Conservation (phyloP, 2,888 invertebrate genomes). For the Nephrocerus scutellatus region DNA sequence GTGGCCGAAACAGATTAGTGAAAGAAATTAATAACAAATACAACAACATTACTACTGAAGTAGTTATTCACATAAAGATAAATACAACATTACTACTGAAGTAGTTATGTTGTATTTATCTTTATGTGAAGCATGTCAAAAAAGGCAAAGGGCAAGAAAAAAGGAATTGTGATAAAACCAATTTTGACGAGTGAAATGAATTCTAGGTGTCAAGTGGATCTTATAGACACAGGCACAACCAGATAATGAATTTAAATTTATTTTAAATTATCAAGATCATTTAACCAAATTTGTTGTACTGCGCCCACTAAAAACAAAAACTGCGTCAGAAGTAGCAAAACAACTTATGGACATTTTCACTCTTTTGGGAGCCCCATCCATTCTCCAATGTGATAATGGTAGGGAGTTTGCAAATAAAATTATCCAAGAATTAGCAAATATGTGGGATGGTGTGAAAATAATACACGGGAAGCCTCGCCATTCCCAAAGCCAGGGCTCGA, state of each 20-base stretch:
- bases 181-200: no score
- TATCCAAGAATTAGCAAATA: slow-evolving; percentile 12
- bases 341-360: slow-evolving; percentile 20
- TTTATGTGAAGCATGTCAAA: no score
- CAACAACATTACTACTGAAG: no score
- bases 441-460: slow-evolving; percentile 23
- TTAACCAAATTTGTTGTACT: slow-evolving; percentile 9
- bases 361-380: slow-evolving; percentile 20
- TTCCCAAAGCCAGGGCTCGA: slow-evolving; percentile 31
- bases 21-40: no score
- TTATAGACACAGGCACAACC: slow-evolving; percentile 7
- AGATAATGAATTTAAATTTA: slow-evolving; percentile 6
- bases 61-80: no score
- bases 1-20: no score
- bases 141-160: no score
- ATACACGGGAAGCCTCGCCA: slow-evolving; percentile 24
- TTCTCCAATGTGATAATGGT: slow-evolving; percentile 24
- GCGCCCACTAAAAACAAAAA: slow-evolving; percentile 5
- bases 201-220: slow-evolving; percentile 8
- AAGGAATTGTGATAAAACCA: no score
- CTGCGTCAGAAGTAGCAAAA: neutral
- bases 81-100: no score
- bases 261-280: slow-evolving; percentile 10
- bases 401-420: slow-evolving; percentile 22
- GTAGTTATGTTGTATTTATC: no score